Evolutionary conservation across 2,797 vertebrate genomes (phyloP).

Genomic region (Cottoperca gobio): DNA sequence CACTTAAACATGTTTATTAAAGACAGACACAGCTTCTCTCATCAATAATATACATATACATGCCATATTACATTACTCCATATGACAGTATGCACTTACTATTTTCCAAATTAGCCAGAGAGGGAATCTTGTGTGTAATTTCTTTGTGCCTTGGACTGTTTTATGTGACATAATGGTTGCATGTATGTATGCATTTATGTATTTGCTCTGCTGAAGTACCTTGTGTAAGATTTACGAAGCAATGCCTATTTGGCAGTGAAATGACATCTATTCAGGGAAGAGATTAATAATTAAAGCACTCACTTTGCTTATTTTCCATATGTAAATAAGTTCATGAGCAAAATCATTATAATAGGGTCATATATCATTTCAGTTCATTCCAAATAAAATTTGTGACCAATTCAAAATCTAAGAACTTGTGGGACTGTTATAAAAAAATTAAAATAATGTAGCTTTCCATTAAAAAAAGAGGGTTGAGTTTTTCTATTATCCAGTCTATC

Average conservation of each 20-base stretch:
- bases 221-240: not conserved
- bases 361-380: not conserved
- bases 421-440: too few species aligned
- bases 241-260: not conserved
- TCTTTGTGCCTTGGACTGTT: not conserved
- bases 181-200: not conserved
- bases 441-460: too few species aligned
- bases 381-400: not conserved
- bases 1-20: conserved; percentile 56
- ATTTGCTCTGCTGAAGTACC: not conserved
- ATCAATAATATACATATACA: conserved; percentile 34
- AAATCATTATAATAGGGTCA: not conserved
- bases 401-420: too few species aligned
- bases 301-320: not conserved
- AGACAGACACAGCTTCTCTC: conserved; percentile 5
- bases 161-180: too few species aligned
- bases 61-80: conserved; percentile 11
- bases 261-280: not conserved
- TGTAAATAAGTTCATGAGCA: conserved; percentile 2
- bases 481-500: too few species aligned
- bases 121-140: too few species aligned
- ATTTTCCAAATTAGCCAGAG: not conserved
- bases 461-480: too few species aligned
- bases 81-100: conserved; percentile 3
- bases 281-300: not conserved